Base-by-base conservation (phyloP, 2,888 invertebrate species). In the Athrips mouffetella region DNA sequence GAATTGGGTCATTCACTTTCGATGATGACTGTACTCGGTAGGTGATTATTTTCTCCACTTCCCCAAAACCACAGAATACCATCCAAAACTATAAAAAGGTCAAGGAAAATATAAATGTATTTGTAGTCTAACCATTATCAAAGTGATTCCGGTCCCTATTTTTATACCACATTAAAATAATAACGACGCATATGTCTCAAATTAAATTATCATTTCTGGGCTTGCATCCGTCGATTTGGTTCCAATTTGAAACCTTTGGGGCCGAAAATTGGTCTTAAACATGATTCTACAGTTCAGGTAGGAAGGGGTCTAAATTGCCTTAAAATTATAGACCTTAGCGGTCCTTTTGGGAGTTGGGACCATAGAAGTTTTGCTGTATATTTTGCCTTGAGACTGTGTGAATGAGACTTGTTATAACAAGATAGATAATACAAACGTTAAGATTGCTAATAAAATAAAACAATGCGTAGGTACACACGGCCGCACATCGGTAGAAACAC, bases 121-220 rank as follows among this genome's bases (percentile, higher is more conserved):
- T 37, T 7, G 10, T 37, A 31, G 44, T 44, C 18, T 35, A 16
- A 18, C 25, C 11, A 44, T 44, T 21, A 44, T 44, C 49, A 55
- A 45, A 55, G 48, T 46, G 44, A 55, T 51, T 33, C 18, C 31
- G 18, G 44, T 31, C 41, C 40, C 49, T 46, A 20, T 62, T 63
- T 66, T 52, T 59, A 61, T 61, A 59, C 59, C 57, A 61, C 58
- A 73, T 78, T 74, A 74, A 70, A 72, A 74, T 80, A 79, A 81
- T 77, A 50, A 62, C 55, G 52, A 49, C 66, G 65, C 70, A 73
- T 70, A 71, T 76, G 77, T 75, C 71, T 67, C 56, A 52, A 51
- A 55, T 63, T 54, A 70, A 73, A 73, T 74, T 68, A 73, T 65
- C 62, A 70, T 70, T 73, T 65, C 63, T 60, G 52, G 59, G 60